A percentile compares a stretch with the other conserved stretches of the same genome.
Evolutionary conservation across 2,113 vertebrate species (phyloP).

Genomic region (Nansenia antarctica): DNA sequence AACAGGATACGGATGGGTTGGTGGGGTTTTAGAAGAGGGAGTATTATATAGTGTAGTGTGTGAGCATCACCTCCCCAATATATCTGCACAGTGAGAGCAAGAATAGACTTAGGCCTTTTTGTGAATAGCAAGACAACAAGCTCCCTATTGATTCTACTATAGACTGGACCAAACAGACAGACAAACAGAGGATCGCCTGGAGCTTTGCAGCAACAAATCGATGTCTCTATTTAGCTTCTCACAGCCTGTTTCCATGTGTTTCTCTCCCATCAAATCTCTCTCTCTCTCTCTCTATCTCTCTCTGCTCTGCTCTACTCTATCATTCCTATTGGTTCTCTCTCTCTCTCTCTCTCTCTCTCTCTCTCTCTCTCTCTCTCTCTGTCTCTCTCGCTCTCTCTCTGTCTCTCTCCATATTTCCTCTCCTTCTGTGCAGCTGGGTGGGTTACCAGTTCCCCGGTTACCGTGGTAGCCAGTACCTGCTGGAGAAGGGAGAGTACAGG

Average conservation of each 20-base stretch:
- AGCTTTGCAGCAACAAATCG: slow-evolving; percentile 19
- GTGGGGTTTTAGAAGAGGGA: background rate
- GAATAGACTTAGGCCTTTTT: background rate
- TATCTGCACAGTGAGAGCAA: background rate
- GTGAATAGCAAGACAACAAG: background rate
- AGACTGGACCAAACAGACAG: slow-evolving; percentile 22
- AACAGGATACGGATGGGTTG: background rate
- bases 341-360: background rate
- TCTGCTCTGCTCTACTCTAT: background rate
- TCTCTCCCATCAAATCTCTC: background rate
- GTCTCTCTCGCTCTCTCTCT: background rate
- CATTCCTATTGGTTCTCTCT: background rate
- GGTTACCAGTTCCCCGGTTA: slow-evolving; percentile 79
- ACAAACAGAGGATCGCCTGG: background rate
- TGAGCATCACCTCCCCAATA: background rate
- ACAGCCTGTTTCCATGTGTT: background rate
- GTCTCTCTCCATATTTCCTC: background rate
- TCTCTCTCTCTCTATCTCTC: background rate
- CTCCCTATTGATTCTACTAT: background rate
- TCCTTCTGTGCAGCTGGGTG: slow-evolving; percentile 63
- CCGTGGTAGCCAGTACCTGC: slow-evolving; percentile 72
- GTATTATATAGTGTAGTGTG: background rate
- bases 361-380: background rate
- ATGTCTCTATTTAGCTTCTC: slow-evolving; percentile 21
- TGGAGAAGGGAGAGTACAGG: slow-evolving; percentile 71